Evolutionary conservation across 1,140 invertebrate species (phyloP).

Genomic region (Coboldia fuscipes): DNA sequence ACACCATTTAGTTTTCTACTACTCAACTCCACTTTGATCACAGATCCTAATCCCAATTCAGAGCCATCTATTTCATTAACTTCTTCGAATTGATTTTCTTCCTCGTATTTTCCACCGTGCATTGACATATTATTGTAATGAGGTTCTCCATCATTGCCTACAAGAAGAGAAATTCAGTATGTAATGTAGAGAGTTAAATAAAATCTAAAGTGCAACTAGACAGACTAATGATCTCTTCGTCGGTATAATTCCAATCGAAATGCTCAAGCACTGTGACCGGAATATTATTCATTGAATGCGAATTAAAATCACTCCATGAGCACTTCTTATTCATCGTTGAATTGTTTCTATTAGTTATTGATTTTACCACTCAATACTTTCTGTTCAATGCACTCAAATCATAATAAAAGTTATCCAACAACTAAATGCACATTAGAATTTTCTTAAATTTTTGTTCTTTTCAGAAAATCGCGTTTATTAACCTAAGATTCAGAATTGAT

Average conservation of each 20-base stretch:
- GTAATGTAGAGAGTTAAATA: background rate
- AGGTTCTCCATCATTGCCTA: slow-evolving; percentile 6
- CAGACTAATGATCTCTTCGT: background rate
- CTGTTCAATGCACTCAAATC: slow-evolving; percentile 1
- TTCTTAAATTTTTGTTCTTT: background rate
- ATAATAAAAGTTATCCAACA: background rate
- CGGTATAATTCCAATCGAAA: slow-evolving; percentile 5
- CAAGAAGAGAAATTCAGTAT: background rate
- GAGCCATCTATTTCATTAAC: no score
- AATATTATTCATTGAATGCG: slow-evolving; percentile 8
- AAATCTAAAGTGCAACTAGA: background rate
- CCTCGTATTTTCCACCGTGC: no score
- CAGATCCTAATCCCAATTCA: no score
- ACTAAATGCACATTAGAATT: background rate
- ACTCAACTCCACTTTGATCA: no score
- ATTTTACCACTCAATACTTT: background rate
- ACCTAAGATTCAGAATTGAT: no score
- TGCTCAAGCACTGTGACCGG: slow-evolving; percentile 18
- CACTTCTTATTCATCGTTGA: background rate
- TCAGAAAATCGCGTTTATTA: no score
- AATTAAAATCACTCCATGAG: slow-evolving; percentile 3
- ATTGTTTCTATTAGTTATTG: background rate
- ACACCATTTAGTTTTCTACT: slow-evolving; percentile 44
- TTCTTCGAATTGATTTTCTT: no score
- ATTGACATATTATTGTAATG: no score